Evolutionary conservation across 2,113 vertebrate genomes (phyloP), one percentile per base, ranked within the genome.

Genomic region (Zosterops pallidus): DNA sequence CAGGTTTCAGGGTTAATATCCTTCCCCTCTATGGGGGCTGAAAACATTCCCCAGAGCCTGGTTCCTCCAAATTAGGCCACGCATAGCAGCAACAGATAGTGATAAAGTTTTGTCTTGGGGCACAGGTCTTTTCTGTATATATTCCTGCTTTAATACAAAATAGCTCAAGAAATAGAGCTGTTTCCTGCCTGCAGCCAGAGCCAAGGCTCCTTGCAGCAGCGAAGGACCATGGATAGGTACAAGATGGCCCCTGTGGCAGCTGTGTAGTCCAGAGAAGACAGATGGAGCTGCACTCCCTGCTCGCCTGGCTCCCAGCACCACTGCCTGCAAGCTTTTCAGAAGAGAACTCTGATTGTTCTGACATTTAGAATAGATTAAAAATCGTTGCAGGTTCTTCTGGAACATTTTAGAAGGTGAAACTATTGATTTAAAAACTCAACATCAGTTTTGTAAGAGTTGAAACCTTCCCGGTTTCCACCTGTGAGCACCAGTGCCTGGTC

Each of bases 291-390:
- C 9, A 5, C 31, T 68, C 62, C 4, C 63, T 85, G 80, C 46
- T 63, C 0, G 2, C 76, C 82, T 77, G 56, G 49, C 81, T 92
- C 74, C 65, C 46, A 75, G 74, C 16, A 3, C 53, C 11, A 16
- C 59, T 90, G 47, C 31, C 85, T 87, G 62, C 65, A 87, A 93
- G 88, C 39, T 81, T 97, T 91, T 93, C 4, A 3, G 71, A 86
- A 95, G 86, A 95, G 85, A 97, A 71, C 0, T 2, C 80, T 94
- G 89, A 90, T 96, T 95, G 90, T 96, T 95, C 90, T 97, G 96
- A 97, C 96, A 97, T 97, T 97, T 97, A 94, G 88, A 97, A 91
- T 84, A 96, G 83, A 95, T 96, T 95, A 94, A 96, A 97, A 97
- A 97, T 97, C 93, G 0, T 96, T 97, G 89, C 90, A 86, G 88